Evolutionary conservation across 2,888 invertebrate species (phyloP).

Genomic region (Rhogogaster chlorosoma): DNA sequence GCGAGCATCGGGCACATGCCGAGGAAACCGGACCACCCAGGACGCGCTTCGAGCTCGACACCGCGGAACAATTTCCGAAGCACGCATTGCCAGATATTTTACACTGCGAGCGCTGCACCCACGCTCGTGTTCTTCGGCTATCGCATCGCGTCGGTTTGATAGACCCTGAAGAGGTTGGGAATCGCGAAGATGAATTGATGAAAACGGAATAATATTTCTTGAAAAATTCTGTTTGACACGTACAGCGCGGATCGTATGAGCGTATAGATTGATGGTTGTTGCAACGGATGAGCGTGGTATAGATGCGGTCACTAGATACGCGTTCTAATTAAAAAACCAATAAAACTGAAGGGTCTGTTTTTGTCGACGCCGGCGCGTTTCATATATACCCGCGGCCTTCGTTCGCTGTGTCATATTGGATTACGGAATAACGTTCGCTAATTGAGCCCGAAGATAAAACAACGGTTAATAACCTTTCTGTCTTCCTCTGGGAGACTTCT

Average conservation of each 20-base stretch:
- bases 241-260: neutral
- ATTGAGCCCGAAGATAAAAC: constrained; percentile 77
- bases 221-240: neutral
- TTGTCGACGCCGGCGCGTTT: constrained; percentile 28
- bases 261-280: neutral
- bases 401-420: constrained; percentile 72
- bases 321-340: constrained; percentile 33
- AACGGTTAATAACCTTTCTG: constrained; percentile 75
- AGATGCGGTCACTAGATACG: constrained; percentile 8
- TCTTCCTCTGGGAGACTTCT: constrained; percentile 49
- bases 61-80: constrained; percentile 22
- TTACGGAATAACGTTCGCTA: constrained; percentile 77
- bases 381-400: neutral
- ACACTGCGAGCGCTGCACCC: neutral
- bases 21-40: constrained; percentile 32
- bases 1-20: neutral
- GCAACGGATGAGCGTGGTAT: neutral
- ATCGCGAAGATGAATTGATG: neutral
- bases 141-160: neutral
- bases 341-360: constrained; percentile 43
- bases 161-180: neutral
- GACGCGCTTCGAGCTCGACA: constrained; percentile 8
- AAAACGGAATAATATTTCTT: neutral
- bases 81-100: neutral
- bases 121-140: neutral